phyloP scores from a whole-genome alignment of 1,140 invertebrate genomes.

The Aphis gossypii region DNA sequence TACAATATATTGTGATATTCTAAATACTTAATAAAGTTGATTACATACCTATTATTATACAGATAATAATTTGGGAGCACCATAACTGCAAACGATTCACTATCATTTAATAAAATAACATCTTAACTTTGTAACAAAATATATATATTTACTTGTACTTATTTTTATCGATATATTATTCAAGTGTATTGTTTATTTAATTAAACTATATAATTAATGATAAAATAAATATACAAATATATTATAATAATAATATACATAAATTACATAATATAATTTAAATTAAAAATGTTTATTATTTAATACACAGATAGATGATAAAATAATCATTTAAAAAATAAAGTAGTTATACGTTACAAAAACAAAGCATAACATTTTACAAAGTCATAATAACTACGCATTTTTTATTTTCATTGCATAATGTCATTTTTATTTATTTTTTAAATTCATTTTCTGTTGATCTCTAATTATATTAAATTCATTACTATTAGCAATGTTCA shows the following conservation, averaged over 20 bases:
- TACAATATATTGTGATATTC: neutral
- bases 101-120: neutral
- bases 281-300: neutral
- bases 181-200: neutral
- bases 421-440: neutral
- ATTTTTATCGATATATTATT: neutral
- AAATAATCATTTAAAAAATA: neutral
- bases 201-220: neutral
- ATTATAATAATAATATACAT: too few species aligned
- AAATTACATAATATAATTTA: neutral
- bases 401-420: neutral
- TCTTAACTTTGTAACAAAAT: neutral
- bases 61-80: neutral
- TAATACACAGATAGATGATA: neutral
- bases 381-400: neutral
- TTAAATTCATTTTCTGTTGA: neutral
- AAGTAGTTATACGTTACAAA: neutral
- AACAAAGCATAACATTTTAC: neutral
- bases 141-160: neutral
- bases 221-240: neutral
- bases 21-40: neutral
- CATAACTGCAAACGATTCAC: neutral
- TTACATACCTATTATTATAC: neutral
- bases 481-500: neutral
- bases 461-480: neutral